Percentiles rank a stretch among this genome's conserved stretches.
Conservation (phyloP, 2,888 invertebrate genomes). For the Halictus ligatus region DNA sequence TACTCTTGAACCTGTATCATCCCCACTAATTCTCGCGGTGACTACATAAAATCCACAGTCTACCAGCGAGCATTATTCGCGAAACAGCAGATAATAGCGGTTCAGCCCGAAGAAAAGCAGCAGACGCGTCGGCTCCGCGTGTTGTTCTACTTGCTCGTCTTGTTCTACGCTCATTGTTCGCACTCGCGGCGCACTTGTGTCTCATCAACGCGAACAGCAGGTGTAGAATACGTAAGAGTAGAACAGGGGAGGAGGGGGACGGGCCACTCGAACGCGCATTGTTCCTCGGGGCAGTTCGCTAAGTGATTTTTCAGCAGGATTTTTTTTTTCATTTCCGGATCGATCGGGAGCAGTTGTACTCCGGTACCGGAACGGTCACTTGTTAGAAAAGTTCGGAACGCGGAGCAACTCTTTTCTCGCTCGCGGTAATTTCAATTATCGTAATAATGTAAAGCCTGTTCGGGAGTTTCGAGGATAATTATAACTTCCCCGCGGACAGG, state of each 20-base stretch:
- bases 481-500: constrained; percentile 55
- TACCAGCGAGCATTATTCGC: neutral
- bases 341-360: neutral
- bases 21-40: neutral
- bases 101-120: neutral
- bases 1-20: neutral
- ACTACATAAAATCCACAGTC: neutral
- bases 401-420: constrained; percentile 5
- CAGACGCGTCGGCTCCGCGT: neutral
- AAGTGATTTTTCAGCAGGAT: neutral
- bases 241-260: neutral
- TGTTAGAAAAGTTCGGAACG: constrained; percentile 56
- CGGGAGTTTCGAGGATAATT: constrained; percentile 65
- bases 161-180: neutral
- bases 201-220: neutral
- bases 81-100: neutral
- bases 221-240: neutral
- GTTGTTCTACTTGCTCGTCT: neutral
- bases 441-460: constrained; percentile 57
- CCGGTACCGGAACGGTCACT: constrained; percentile 34
- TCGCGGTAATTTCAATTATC: constrained; percentile 62
- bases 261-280: neutral
- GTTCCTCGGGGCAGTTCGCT: neutral
- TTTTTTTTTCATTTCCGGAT: neutral
- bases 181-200: neutral